phyloP scores from a whole-genome alignment of 2,797 vertebrate species.

The Catostomus latipinnis region DNA sequence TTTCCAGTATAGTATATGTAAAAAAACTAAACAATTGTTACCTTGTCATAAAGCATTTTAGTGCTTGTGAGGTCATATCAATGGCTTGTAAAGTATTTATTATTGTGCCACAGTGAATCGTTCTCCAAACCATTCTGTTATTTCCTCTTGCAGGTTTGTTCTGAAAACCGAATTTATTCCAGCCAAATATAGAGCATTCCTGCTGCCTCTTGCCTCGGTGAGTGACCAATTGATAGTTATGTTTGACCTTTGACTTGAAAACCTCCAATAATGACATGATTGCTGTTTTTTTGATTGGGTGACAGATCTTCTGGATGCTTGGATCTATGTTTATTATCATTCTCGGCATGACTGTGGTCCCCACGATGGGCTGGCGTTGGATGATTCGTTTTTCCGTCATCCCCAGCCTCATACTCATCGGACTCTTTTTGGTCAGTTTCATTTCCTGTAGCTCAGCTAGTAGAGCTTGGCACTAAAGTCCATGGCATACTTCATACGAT shows the following conservation, averaged over 20 bases:
- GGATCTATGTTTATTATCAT: constrained; percentile 92
- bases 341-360: constrained; percentile 86
- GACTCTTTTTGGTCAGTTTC: constrained; percentile 85
- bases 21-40: no score
- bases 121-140: constrained; percentile 11
- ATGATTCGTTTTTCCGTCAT: constrained; percentile 88
- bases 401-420: constrained; percentile 86
- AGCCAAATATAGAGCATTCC: constrained; percentile 82
- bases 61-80: no score
- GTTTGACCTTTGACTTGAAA: constrained; percentile 1
- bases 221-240: constrained; percentile 60
- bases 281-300: constrained; percentile 3
- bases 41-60: no score
- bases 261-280: background rate
- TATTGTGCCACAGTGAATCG: background rate
- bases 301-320: constrained; percentile 91
- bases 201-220: constrained; percentile 90
- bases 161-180: constrained; percentile 96
- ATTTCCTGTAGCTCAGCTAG: background rate
- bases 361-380: constrained; percentile 93
- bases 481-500: no score
- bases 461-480: background rate
- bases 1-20: no score
- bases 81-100: background rate
- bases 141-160: constrained; percentile 80